phyloP scores from a whole-genome alignment of 2,797 vertebrate genomes.

The Lerista edwardsae region DNA sequence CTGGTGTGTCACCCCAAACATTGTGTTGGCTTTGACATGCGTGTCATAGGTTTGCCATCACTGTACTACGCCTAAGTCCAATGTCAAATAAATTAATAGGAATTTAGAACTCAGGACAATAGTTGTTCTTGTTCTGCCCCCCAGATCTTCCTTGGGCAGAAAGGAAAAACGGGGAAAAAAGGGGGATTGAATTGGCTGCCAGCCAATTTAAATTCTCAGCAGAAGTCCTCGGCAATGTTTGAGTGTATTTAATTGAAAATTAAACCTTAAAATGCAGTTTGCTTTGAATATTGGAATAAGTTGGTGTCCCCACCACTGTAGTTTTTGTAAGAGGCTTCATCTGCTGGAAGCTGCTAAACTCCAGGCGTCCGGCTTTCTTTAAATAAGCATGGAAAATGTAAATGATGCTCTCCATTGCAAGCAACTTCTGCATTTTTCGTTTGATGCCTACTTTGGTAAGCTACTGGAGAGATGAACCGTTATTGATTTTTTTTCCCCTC shows the following conservation, averaged over 20 bases:
- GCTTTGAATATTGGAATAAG: constrained; percentile 49
- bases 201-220: constrained; percentile 53
- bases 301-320: constrained; percentile 7
- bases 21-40: too few relatives aligned
- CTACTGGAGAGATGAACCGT: not conserved
- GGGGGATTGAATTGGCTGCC: constrained; percentile 53
- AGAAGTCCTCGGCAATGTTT: constrained; percentile 46
- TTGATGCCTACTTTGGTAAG: constrained; percentile 6
- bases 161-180: too few relatives aligned
- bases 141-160: constrained; percentile 11
- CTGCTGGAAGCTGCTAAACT: not conserved
- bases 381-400: not conserved
- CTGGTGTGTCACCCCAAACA: too few relatives aligned
- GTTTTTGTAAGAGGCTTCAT: constrained; percentile 17
- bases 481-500: constrained; percentile 5
- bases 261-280: constrained; percentile 54
- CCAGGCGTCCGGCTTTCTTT: not conserved
- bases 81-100: constrained; percentile 32
- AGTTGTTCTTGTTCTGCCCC: constrained; percentile 10
- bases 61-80: constrained; percentile 29
- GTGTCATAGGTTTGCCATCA: too few relatives aligned
- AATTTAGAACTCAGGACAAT: constrained; percentile 49
- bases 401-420: not conserved
- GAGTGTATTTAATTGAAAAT: constrained; percentile 62
- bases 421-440: not conserved